phyloP scores from a whole-genome alignment of 2,113 vertebrate genomes.

The Cyprinus carpio region DNA sequence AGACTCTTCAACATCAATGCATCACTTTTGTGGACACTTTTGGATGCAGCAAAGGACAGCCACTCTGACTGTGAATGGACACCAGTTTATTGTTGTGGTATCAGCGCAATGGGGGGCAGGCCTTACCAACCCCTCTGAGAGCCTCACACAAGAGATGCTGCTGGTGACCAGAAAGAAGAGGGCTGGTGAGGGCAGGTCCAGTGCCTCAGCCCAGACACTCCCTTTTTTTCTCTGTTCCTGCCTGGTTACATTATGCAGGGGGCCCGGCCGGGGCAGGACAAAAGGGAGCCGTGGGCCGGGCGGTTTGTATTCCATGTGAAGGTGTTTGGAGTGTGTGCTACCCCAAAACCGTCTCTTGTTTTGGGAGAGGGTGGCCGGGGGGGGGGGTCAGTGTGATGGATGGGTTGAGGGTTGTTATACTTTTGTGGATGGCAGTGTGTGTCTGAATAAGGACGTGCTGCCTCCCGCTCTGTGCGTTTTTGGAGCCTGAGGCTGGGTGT shows the following conservation, averaged over 20 bases:
- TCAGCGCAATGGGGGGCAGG: slow-evolving; percentile 59
- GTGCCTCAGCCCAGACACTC: slow-evolving; percentile 53
- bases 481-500: slow-evolving; percentile 45
- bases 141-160: slow-evolving; percentile 58
- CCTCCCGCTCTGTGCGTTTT: slow-evolving; percentile 44
- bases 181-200: slow-evolving; percentile 51
- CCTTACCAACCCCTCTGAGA: slow-evolving; percentile 54
- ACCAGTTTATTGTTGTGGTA: slow-evolving; percentile 62
- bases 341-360: slow-evolving; percentile 51
- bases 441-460: slow-evolving; percentile 57
- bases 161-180: slow-evolving; percentile 60
- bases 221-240: slow-evolving; percentile 53
- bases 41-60: slow-evolving; percentile 47
- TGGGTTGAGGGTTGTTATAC: slow-evolving; percentile 55
- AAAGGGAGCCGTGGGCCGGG: slow-evolving; percentile 52
- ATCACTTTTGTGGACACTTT: slow-evolving; percentile 48
- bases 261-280: slow-evolving; percentile 47
- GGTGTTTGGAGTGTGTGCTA: slow-evolving; percentile 53
- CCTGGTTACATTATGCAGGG: slow-evolving; percentile 52
- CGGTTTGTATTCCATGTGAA: slow-evolving; percentile 45
- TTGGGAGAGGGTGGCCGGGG: slow-evolving; percentile 40
- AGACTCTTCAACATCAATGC: slow-evolving; percentile 59
- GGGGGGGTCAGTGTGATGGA: slow-evolving; percentile 55
- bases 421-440: slow-evolving; percentile 60
- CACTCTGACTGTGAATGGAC: slow-evolving; percentile 59